Base-by-base conservation (phyloP, 2,888 invertebrate species). In the Acanthococcus lagerstroemiae region DNA sequence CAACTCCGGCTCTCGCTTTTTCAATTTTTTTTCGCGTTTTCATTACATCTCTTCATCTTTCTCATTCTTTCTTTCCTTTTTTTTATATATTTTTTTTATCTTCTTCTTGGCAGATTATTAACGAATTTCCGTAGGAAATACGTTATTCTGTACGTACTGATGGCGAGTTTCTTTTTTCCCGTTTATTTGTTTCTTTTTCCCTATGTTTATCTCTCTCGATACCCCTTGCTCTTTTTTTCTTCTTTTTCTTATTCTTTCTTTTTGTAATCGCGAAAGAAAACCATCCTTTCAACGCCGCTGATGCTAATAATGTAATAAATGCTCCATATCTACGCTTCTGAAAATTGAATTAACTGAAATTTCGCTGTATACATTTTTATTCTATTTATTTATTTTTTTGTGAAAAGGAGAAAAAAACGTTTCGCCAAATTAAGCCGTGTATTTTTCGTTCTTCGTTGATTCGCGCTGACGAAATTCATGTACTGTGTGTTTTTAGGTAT, bases 101-200 rank as follows among this genome's bases (percentile, higher is more conserved):
- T n/a, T n/a, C n/a, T n/a, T n/a, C 46, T 45, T 45, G 46, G 46
- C 46, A 45, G 46, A 45, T 45, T 45, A 45, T 45, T 45, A 45
- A 45, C 4, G 46, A 45, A 45, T 45, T 45, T 45, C 46, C 46
- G 6, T 45, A 45, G 46, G 46, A 45, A 45, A 45, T 45, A 4
- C 46, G 19, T 45, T 45, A 45, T 45, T 45, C 17, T 45, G 19
- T 19, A 17, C 46, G 46, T 45, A n/a, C 15, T 15, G 46, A 45
- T 15, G 46, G 4, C 19, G 15, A 45, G 19, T 45, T 45, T 45
- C 15, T 45, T 45, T 4, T 19, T 15, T 15, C 46, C 15, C 4
- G 15, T 45, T 45, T 45, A 15, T 45, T 45, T 45, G 19, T 45
- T 45, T 45, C 19, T 45, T 7, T 45, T 45, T 45, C 19, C 19